phyloP scores from a whole-genome alignment of 2,888 invertebrate genomes.

The Gymnoscelis rufifasciata region DNA sequence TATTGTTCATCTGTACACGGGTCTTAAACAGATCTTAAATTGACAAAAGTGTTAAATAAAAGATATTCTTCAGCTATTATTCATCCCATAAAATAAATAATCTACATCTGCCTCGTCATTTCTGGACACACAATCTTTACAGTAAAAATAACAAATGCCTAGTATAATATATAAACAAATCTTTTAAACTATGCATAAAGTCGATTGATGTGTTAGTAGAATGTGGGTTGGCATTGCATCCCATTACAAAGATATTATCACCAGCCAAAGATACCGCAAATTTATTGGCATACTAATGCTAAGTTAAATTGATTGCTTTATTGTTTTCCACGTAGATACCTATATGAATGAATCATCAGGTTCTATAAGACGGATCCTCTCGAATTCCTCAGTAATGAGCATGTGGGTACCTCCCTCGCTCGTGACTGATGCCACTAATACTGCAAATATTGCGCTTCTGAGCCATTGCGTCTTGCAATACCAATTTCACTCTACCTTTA shows the following conservation, averaged over 20 bases:
- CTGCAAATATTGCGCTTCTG: slow-evolving; percentile 7
- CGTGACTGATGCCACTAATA: slow-evolving; percentile 25
- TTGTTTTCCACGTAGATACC: slow-evolving; percentile 11
- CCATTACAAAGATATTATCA: not conserved
- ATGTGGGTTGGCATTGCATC: no score
- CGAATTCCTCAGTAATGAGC: slow-evolving; percentile 23
- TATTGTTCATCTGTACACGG: no score
- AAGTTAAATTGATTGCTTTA: slow-evolving; percentile 13
- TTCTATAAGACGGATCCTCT: slow-evolving; percentile 17
- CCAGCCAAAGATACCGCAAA: not conserved
- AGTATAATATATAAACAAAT: no score
- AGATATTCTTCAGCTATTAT: no score
- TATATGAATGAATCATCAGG: slow-evolving; percentile 18
- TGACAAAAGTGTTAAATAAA: no score
- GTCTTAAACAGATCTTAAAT: no score
- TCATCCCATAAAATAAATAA: no score
- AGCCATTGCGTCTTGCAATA: not conserved
- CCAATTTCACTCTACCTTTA: not conserved
- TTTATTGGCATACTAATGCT: not conserved
- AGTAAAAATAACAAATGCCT: no score
- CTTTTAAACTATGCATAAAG: no score
- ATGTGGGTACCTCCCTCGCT: slow-evolving; percentile 27
- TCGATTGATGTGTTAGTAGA: no score
- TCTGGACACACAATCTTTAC: no score
- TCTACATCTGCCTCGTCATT: no score